These are phyloP conservation scores for Rhingia campestris DNA, from an alignment of 2,888 invertebrate genomes.

Conservation along the genomic window DNA sequence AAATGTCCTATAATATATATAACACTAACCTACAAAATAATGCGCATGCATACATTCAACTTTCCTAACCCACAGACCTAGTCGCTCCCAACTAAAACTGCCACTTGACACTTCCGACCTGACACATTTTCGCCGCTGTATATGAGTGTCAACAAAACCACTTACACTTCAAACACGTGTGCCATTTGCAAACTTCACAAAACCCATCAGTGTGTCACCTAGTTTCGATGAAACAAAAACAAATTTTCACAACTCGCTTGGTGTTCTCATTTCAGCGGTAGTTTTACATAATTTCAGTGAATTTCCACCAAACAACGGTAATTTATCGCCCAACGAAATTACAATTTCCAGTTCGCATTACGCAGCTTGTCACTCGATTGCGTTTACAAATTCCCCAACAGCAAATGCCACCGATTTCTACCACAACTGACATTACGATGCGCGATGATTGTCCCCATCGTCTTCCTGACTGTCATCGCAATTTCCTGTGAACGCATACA, in stretches of 20 bases:
- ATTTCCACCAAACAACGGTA: slow-evolving; percentile 4
- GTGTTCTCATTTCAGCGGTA: slow-evolving; percentile 28
- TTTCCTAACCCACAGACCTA: slow-evolving; percentile 24
- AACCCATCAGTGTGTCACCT: slow-evolving; percentile 58
- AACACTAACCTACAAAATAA: slow-evolving; percentile 22
- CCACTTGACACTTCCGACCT: slow-evolving; percentile 29
- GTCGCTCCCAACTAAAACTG: neutral
- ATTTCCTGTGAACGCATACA: slow-evolving; percentile 42
- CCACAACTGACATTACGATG: slow-evolving; percentile 29
- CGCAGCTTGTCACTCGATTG: slow-evolving; percentile 7
- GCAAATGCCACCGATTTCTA: slow-evolving; percentile 55
- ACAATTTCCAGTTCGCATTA: slow-evolving; percentile 33
- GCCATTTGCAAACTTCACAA: slow-evolving; percentile 11
- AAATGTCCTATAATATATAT: no score
- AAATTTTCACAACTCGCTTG: slow-evolving; percentile 30
- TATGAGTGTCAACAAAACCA: slow-evolving; percentile 48
- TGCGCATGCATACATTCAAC: neutral
- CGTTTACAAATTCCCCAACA: slow-evolving; percentile 38
- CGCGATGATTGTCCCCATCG: no score
- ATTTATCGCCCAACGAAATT: slow-evolving; percentile 6
- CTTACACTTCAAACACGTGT: neutral
- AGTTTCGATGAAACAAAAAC: slow-evolving; percentile 29
- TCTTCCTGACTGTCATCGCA: slow-evolving; percentile 33
- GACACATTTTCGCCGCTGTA: slow-evolving; percentile 9
- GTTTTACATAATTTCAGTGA: slow-evolving; percentile 41